Conservation (phyloP, 1,140 invertebrate species). For the Neuroterus valhalla region DNA sequence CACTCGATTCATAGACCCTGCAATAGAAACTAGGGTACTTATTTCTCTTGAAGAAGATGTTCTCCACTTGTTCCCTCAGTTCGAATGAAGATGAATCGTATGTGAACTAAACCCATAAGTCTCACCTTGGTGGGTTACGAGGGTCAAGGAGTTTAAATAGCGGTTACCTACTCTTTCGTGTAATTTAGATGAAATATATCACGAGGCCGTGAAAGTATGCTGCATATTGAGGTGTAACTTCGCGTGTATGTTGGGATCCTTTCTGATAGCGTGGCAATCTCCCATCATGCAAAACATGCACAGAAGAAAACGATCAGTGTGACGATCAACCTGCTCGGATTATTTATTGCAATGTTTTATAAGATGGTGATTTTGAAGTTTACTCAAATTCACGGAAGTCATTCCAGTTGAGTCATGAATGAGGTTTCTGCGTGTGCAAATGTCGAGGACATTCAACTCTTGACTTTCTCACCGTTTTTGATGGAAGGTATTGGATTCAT, state of each 20-base stretch:
- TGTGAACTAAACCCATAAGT: neutral
- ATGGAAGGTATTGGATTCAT: no score
- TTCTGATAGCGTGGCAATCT: conserved; percentile 13
- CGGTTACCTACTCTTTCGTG: neutral
- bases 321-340: neutral
- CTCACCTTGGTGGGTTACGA: neutral
- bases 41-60: no score
- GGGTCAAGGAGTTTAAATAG: neutral
- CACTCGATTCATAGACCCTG: no score
- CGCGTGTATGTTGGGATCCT: neutral
- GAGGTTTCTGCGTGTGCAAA: no score
- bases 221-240: conserved; percentile 15
- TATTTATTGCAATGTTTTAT: neutral
- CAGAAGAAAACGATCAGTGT: neutral
- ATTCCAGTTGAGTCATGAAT: no score
- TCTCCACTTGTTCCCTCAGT: conserved; percentile 5
- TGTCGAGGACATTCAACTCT: no score
- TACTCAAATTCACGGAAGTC: neutral
- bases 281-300: conserved; percentile 37
- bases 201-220: neutral
- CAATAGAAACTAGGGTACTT: no score
- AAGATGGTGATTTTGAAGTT: neutral
- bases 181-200: conserved; percentile 15
- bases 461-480: no score
- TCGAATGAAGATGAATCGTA: no score